phyloP scores from a whole-genome alignment of 2,888 invertebrate genomes.

The Brachycybe producta region DNA sequence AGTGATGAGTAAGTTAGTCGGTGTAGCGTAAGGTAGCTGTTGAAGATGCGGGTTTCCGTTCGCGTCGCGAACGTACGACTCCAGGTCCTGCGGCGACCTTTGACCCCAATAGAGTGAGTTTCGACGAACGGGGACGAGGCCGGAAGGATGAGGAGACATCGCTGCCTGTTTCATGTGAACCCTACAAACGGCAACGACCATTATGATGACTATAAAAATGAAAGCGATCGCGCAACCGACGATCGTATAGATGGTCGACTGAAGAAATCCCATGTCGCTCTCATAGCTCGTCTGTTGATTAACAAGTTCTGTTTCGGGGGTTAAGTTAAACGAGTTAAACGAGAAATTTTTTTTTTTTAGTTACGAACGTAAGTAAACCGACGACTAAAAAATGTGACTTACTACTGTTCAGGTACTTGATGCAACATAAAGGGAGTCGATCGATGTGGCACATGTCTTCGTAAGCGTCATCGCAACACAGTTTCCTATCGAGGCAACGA shows the following conservation, averaged over 20 bases:
- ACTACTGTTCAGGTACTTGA: too few species aligned
- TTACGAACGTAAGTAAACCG: too few species aligned
- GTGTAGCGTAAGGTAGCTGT: background rate
- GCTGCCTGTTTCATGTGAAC: conserved; percentile 34
- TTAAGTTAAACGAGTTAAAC: too few species aligned
- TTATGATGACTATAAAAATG: conserved; percentile 36
- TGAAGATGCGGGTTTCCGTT: background rate
- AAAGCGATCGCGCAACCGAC: conserved; percentile 39
- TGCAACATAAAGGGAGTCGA: background rate
- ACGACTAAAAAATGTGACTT: background rate
- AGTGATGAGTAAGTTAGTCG: conserved; percentile 32
- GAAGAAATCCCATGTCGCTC: conserved; percentile 35
- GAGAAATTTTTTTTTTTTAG: too few species aligned
- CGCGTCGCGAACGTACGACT: background rate
- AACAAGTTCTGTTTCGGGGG: too few species aligned
- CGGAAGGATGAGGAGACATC: conserved; percentile 15
- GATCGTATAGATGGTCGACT: conserved; percentile 37
- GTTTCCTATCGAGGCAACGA: conserved; percentile 41
- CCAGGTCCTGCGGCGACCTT: background rate
- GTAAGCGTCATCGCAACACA: conserved; percentile 41
- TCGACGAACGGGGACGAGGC: background rate
- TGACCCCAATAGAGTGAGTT: background rate
- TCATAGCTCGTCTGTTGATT: conserved; percentile 27
- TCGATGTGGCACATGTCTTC: conserved; percentile 20
- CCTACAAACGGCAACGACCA: conserved; percentile 37